These are phyloP conservation scores for Aradophagus sp. DNA, from an alignment of 1,140 invertebrate genomes.

Conservation along the genomic window DNA sequence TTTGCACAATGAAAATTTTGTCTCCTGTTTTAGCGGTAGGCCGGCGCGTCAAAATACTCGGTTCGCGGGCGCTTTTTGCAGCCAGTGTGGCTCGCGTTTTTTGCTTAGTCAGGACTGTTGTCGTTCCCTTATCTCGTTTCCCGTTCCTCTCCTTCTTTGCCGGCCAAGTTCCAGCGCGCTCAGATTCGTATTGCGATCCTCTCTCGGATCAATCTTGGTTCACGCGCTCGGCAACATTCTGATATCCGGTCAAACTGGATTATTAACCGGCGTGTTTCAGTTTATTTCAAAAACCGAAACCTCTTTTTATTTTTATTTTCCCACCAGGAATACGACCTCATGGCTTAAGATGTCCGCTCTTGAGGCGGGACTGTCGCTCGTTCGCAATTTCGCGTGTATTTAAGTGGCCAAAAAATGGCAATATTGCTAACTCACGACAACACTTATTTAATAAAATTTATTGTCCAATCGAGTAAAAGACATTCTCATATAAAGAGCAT, in stretches of 20 bases:
- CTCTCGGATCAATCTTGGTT: slow-evolving; percentile 33
- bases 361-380: no score
- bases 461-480: no score
- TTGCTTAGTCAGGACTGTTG: slow-evolving; percentile 37
- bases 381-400: no score
- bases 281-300: slow-evolving; percentile 36
- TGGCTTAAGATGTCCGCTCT: no score
- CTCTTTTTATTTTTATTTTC: no score
- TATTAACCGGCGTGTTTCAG: slow-evolving; percentile 38
- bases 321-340: no score
- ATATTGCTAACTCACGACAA: no score
- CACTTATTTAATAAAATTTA: no score
- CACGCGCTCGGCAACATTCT: slow-evolving; percentile 36
- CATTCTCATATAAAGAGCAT: no score
- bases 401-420: no score
- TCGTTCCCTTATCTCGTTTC: slow-evolving; percentile 29
- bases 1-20: background rate
- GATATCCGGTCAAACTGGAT: slow-evolving; percentile 49
- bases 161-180: slow-evolving; percentile 9
- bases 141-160: background rate
- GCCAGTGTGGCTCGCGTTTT: slow-evolving; percentile 30
- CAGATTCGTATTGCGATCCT: slow-evolving; percentile 35
- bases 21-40: slow-evolving; percentile 4
- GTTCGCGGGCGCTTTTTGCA: slow-evolving; percentile 28
- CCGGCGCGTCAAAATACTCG: slow-evolving; percentile 17